Conservation (phyloP, 2,797 vertebrate species). For the Sciurus vulgaris region DNA sequence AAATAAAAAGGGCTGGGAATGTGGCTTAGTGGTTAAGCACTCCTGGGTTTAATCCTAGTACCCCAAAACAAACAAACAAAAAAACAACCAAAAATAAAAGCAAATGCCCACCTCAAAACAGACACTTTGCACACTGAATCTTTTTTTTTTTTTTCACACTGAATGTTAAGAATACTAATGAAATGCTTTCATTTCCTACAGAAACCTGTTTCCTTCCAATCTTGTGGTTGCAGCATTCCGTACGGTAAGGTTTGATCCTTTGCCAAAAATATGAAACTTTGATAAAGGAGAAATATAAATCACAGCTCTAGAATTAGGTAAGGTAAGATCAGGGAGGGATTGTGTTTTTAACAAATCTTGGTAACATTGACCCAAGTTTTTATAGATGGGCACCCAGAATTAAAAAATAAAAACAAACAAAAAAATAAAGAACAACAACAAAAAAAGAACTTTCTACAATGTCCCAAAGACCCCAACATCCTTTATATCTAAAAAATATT, state of each 20-base stretch:
- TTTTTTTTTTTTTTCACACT: neutral
- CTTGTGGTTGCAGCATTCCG: conserved; percentile 95
- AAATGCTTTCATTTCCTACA: conserved; percentile 84
- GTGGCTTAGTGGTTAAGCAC: no score
- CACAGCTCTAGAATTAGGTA: neutral
- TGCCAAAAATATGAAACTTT: neutral
- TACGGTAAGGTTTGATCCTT: conserved; percentile 91
- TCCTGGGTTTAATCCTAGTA: no score
- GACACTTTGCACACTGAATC: neutral
- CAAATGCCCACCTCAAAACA: neutral
- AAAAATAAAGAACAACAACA: neutral
- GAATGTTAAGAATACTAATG: conserved; percentile 57
- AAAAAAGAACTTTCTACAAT: neutral
- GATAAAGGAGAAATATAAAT: neutral
- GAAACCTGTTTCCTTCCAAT: conserved; percentile 98
- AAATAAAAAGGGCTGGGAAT: no score
- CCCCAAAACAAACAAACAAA: no score
- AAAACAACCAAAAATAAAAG: no score
- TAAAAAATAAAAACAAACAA: neutral
- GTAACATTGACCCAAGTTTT: neutral
- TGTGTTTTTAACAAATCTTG: neutral
- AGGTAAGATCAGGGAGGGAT: neutral
- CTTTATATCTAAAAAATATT: neutral
- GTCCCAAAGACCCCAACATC: neutral
- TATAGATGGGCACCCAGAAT: neutral